These are phyloP conservation scores for Pyxicephalus adspersus DNA, from an alignment of 2,113 vertebrate species.

Conservation along the genomic window DNA sequence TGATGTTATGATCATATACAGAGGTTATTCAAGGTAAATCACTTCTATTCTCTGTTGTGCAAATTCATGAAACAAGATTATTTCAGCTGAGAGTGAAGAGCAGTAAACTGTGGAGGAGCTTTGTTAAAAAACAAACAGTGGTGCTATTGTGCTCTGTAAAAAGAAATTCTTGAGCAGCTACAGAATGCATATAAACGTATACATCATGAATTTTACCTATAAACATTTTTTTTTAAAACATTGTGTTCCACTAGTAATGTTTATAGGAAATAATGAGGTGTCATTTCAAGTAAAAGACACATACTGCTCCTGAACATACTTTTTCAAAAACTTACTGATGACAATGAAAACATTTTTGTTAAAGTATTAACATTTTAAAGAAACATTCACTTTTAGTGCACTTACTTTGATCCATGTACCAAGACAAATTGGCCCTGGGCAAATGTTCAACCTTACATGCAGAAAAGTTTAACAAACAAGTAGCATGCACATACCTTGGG, in stretches of 20 bases:
- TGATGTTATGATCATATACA: neutral
- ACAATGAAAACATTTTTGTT: neutral
- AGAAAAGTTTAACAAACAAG: too few species aligned
- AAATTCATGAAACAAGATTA: constrained; percentile 13
- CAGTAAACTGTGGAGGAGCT: constrained; percentile 4
- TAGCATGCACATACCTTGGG: too few species aligned
- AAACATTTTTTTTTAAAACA: neutral
- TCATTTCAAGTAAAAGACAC: constrained; percentile 1
- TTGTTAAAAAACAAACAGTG: constrained; percentile 4
- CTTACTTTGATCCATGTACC: too few species aligned
- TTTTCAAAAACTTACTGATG: neutral
- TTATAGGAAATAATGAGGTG: constrained; percentile 4
- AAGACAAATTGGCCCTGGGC: too few species aligned
- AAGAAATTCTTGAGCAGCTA: constrained; percentile 25
- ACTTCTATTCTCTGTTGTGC: constrained; percentile 27
- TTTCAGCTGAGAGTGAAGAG: neutral
- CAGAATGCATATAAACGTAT: constrained; percentile 16
- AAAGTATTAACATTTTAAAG: too few species aligned
- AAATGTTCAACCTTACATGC: too few species aligned
- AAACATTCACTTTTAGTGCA: too few species aligned
- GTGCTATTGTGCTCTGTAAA: constrained; percentile 5
- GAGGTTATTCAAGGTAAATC: constrained; percentile 20
- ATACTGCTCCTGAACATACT: neutral
- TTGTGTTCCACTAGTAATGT: too few species aligned
- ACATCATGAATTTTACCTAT: constrained; percentile 22